Evolutionary conservation across 2,113 vertebrate species (phyloP), one percentile per base, ranked within the genome.

Genomic region (Callopanchax toddi): DNA sequence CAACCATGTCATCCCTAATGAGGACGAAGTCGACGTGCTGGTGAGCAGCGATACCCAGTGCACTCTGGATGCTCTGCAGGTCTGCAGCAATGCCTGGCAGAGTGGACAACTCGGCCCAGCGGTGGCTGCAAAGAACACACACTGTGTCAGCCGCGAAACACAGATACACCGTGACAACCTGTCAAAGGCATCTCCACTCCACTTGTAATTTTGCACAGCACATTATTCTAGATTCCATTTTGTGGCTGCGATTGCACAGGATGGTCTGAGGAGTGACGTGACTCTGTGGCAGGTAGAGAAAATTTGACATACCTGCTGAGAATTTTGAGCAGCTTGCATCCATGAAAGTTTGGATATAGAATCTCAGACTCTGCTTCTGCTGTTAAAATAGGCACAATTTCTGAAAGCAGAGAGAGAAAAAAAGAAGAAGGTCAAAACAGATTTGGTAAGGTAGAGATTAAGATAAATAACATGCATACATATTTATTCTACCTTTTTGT

Each of bases 321-420:
- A 54, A 81, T 49, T 79, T 84, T 93, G 76, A 98, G 92, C 73
- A 82, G 84, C 36, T 88, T 85, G 89, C 96, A 98, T 76, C 90
- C 94, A 5, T 86, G 58, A 76, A 87, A 91, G 90, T 99, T 98
- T 59, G 97, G 97, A 79, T 98, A 98, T 18, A 99, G 90, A 54
- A 96, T 94, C 91, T 99, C 96, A n/a, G 90, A 90, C 45, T 87
- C 88, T 16, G 94, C 92, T 44, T 92, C 87, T 0, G 92, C 90
- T 1, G 96, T 97, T 60, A 94, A 69, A 69, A 99, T 96, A 51
- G 91, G 63, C 52, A 94, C 71, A 1, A 87, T 66, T 44, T 89
- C 97, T 99, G 62, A 9, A 71, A 71, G 79, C 10, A 17, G 56
- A 4, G 13, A 61, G 22, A 36, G 40, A 17, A n/a, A 10, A 25